Evolutionary conservation across 1,140 invertebrate genomes (phyloP), one percentile per base, ranked within the genome.

Genomic region (Harlomillsia oculata): DNA sequence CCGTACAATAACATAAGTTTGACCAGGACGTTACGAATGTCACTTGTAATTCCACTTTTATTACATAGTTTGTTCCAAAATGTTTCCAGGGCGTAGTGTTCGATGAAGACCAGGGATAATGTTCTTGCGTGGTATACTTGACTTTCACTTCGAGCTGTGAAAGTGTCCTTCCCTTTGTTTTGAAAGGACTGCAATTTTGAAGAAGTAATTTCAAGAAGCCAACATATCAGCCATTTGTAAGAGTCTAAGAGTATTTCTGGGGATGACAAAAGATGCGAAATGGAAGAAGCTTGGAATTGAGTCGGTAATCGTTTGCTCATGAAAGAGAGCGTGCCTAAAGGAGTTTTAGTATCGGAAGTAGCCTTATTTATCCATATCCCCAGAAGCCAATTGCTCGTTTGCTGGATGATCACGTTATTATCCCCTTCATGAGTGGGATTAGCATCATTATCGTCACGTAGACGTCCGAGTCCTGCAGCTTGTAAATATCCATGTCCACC

Each of bases 61-160:
- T 69, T 53, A 23, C 67, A 69, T 72, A 52, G n/a, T 29, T 59
- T 5, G 8, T 16, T 4, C 16, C 41, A 40, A 41, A 60, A 60
- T 5, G 6, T 54, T 16, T 53, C 44, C 21, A 60, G 6, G 13
- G 44, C 40, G 29, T 34, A 50, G 46, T 48, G 32, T 74, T 86
- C 82, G 26, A 81, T 83, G 70, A 85, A 95, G 18, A 80, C 82
- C 36, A 87, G 71, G 0, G 85, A 80, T 6, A 96, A 72, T 6
- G 79, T 81, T 63, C 80, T 76, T 55, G 85, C 87, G 54, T 79
- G 78, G 69, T 84, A 91, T n/a, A 89, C 80, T 76, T 95, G 91
- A 5, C 79, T 80, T 63, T 89, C 80, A 70, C 87, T 89, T 68
- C 81, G 79, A 1, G 82, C 81, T 18, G 76, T 77, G 66, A 93